Base-by-base conservation (phyloP, 2,797 vertebrate genomes). In the Gouania willdenowi region DNA sequence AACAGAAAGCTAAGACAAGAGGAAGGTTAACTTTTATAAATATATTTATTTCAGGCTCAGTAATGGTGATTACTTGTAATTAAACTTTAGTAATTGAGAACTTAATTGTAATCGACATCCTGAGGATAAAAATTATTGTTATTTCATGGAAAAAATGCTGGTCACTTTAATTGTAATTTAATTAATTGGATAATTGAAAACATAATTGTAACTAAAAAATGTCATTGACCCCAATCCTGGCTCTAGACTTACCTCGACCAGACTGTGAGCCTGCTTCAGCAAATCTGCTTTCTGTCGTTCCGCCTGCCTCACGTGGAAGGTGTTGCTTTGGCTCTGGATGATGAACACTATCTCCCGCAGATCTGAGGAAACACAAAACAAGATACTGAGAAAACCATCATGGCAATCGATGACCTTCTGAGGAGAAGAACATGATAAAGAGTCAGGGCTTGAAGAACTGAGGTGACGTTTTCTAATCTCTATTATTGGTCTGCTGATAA, bases 301-400 rank as follows among this genome's bases (percentile, higher is more conserved):
- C 6, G 94, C 94, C 84, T 81, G 92, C 63, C 81, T 89, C 62
- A 80, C 89, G 57, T 98, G 95, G 84, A 93, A 95, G 62, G 91
- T 88, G 84, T 95, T 93, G 63, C 90, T 92, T 72, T 98, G 95
- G 78, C 95, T 98, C 85, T 97, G 95, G 85, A 98, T 92, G 77
- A 98, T 70, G 82, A 98, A 96, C 26, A 96, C 88, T 68, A 95
- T 90, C 82, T 89, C 90, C 79, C 79, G 88, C 73, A 95, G 76
- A 66, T 92, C 95, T 98, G 55, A 16, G 80, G 40, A 9, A 89
- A 87, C 35, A 74, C 79, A 81, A 56, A 69, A 37, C 53, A 63
- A 32, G 19, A 39, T 13, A 26, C 45, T 57, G 48, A 38, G 63
- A 62, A 54, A 54, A 22, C 49, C 52, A 74, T 54, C 31, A 41